Percentiles rank a stretch among this genome's conserved stretches.
Conservation (phyloP, 2,888 invertebrate species). For the Prionchulus punctatus region DNA sequence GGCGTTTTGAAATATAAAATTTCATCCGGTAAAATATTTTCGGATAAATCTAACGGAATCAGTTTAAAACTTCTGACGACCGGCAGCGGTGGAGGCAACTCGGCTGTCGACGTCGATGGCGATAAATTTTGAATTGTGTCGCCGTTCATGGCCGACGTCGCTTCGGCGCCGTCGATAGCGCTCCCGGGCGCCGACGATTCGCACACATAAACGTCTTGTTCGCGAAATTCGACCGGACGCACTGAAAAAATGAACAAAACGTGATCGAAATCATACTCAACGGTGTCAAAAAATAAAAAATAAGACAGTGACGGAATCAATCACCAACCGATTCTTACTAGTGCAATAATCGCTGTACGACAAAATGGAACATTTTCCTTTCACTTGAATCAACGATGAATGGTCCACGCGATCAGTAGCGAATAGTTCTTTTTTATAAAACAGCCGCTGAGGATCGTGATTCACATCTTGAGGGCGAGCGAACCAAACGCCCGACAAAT, state of each 20-base stretch:
- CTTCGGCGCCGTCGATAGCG: too few species aligned
- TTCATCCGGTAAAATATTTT: slow-evolving; percentile 75
- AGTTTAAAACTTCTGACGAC: not conserved
- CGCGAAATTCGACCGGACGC: slow-evolving; percentile 79
- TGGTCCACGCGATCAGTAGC: slow-evolving; percentile 60
- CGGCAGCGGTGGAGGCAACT: not conserved
- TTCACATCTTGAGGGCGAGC: slow-evolving; percentile 72
- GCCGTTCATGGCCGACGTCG: too few species aligned
- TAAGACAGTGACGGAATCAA: too few species aligned
- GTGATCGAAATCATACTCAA: not conserved
- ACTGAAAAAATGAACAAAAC: too few species aligned
- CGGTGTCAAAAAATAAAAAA: too few species aligned
- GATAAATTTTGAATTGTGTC: too few species aligned
- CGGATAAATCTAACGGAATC: slow-evolving; percentile 57
- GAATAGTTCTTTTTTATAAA: slow-evolving; percentile 83
- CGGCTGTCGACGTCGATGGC: too few species aligned
- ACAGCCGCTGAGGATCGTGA: slow-evolving; percentile 46
- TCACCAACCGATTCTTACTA: too few species aligned
- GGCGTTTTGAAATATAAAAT: slow-evolving; percentile 56
- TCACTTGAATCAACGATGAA: slow-evolving; percentile 71
- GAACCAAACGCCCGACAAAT: slow-evolving; percentile 84
- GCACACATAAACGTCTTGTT: slow-evolving; percentile 80
- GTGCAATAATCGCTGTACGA: slow-evolving; percentile 74
- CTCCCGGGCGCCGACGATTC: too few species aligned
- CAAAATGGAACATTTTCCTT: slow-evolving; percentile 74